Evolutionary conservation across 2,888 invertebrate genomes (phyloP), one percentile per base, ranked within the genome.

Genomic region (Acheta domesticus): DNA sequence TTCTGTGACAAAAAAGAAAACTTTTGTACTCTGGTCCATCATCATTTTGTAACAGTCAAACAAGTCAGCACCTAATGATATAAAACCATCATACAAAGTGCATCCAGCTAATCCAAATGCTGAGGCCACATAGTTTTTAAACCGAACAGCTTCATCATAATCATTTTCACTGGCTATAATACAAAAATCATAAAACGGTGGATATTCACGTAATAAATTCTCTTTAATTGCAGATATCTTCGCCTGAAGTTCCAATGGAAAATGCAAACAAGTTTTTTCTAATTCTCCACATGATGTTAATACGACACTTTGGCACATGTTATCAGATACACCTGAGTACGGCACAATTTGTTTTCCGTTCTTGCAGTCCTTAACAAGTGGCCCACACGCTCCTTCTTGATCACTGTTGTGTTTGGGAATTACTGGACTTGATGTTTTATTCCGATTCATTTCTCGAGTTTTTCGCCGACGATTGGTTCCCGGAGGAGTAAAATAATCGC

Each of bases 11-110:
- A 76, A 80, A 49, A 81, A 81, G 21, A 81, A 77, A 23, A 81
- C 77, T 79, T 81, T 81, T 16, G 81, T 80, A n/a, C 80, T 80
- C 49, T 80, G 78, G 14, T 79, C 76, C 77, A 81, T 81, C 81
- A 81, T 81, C 4, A 36, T 62, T 73, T 81, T 80, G 74, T 78
- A 81, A 23, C 78, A 73, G 12, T 78, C 49, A 79, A 81, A 81
- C 48, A 75, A 74, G 75, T 81, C 81, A 21, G 73, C n/a, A 16
- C 81, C 81, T 48, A 79, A 16, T 12, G 11, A 75, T 19, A 77
- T 74, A 75, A 74, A 75, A 14, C 78, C 79, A 62, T 81, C 80
- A 36, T 81, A 36, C 23, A 81, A 48, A 74, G 75, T 80, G 49
- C 81, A 81, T 14, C 81, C 81, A 12, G 73, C 49, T 48, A 81